Base-by-base conservation (phyloP, 2,888 invertebrate genomes). In the Hipparchia semele region DNA sequence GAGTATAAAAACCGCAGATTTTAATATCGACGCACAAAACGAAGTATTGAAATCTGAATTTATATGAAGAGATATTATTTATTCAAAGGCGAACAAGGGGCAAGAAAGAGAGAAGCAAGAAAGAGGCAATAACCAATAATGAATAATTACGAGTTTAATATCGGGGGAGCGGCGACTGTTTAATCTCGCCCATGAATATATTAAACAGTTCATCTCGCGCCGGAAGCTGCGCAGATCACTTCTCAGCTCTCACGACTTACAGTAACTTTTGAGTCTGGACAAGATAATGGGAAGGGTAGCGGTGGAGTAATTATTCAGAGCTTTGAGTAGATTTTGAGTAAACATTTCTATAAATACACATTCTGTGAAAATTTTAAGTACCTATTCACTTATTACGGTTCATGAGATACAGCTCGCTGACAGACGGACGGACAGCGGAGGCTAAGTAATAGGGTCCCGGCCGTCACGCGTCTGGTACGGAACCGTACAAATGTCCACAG, bases 171-270 rank as follows among this genome's bases (percentile, higher is more conserved):
- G 33, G 67, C 68, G 68, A 58, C 58, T 61, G 65, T 68, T 74
- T 74, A 71, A 65, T 76, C 74, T 72, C 72, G 66, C 51, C 74
- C 70, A 76, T 76, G 76, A 76, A 76, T 76, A 76, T 68, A 76
- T 76, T 76, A 76, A 45, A 60, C 51, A 33, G 60, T 13, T 46
- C 72, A 59, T 62, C 72, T 70, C 61, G 6, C 60, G 8, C 13
- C 49, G 13, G 58, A 58, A 8, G 60, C 60, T 61, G 45, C 6
- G 45, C 7, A 45, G 60, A 61, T 61, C 12, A n/a, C 60, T 23
- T 56, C 13, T 58, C 58, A 23, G 23, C 13, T 56, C 13, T 58
- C 58, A 23, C 58, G 23, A 45, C 6, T 61, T 61, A 23, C 58
- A 58, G 12, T 45, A 61, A 45, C 60, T 61, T 61, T 61, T 6